Evolutionary conservation across 2,797 vertebrate species (phyloP), one percentile per base, ranked within the genome.

Genomic region (Podarcis siculus): DNA sequence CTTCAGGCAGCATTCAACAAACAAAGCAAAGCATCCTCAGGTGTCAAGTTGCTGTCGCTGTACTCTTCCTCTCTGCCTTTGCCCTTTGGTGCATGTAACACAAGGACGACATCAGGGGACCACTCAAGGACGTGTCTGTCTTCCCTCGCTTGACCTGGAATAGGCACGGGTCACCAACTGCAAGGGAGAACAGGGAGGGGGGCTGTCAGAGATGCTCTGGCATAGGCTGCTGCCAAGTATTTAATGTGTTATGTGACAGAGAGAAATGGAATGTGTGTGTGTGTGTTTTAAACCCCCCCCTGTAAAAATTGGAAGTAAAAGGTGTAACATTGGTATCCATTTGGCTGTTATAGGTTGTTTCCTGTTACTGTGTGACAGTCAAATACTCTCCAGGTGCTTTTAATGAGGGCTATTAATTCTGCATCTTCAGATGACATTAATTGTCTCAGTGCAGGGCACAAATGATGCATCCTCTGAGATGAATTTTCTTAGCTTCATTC

Each of bases 321-420:
- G 35, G 86, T 85, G 35, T 72, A 94, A 90, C 91, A 92, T 95
- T 96, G 84, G 35, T 89, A 91, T 94, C 58, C 80, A 88, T 49
- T 93, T 92, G 72, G 39, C 0, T 8, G 27, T 88, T 93, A 35
- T 76, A 83, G 4, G 25, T 87, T 94, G 82, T 83, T 89, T 89
- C 79, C 32, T 13, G 37, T 93, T 90, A 55, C 58, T 42, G 64
- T 25, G 39, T 71, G 73, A 86, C 75, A 90, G 37, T 82, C 77
- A 93, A 94, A 92, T 91, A 32, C 37, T 91, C 87, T 95, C 91
- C 92, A 93, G 92, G 91, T 95, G 92, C 87, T 94, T 95, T 90
- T 93, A 96, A 96, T 94, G 94, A 96, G 75, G 78, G 79, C 80
- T 92, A 87, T 95, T 95, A 95, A 95, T 96, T 94, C 79, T 94